Evolutionary conservation across 2,888 invertebrate species (phyloP).

Genomic region (Synanthedon vespiformis): DNA sequence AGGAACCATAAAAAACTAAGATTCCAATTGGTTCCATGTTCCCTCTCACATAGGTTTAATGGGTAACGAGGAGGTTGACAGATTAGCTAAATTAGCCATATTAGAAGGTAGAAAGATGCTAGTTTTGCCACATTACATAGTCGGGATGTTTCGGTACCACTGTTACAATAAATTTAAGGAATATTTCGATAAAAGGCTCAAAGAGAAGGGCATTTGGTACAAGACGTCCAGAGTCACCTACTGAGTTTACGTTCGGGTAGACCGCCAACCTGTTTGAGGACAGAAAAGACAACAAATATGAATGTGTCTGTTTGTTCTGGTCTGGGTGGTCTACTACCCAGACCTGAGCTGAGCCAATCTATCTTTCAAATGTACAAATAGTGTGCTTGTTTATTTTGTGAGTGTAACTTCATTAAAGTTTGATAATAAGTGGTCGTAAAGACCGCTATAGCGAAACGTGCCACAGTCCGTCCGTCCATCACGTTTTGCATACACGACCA

Average conservation of each 20-base stretch:
- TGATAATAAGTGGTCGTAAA: not conserved
- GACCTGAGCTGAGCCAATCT: no score
- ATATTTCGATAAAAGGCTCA: not conserved
- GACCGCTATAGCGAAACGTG: conserved; percentile 18
- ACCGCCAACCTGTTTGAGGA: no score
- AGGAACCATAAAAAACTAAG: no score
- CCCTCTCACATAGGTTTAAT: no score
- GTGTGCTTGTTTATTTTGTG: conserved; percentile 4
- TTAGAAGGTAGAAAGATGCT: not conserved
- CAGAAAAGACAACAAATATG: no score
- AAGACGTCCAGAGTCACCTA: not conserved
- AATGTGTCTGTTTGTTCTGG: no score
- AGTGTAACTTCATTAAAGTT: not conserved
- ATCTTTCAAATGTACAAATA: no score
- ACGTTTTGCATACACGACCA: conserved; percentile 36
- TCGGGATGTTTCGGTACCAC: not conserved
- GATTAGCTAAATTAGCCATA: not conserved
- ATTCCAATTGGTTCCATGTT: no score
- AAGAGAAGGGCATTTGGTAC: not conserved
- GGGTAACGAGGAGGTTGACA: not conserved
- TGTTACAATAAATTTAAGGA: not conserved
- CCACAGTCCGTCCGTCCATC: conserved; percentile 44
- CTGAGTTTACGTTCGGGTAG: not conserved
- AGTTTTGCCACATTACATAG: not conserved
- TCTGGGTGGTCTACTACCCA: no score